A percentile compares a stretch with the other conserved stretches of the same genome.
Conservation (phyloP, 2,113 vertebrate species). For the Ctenomys sociabilis region DNA sequence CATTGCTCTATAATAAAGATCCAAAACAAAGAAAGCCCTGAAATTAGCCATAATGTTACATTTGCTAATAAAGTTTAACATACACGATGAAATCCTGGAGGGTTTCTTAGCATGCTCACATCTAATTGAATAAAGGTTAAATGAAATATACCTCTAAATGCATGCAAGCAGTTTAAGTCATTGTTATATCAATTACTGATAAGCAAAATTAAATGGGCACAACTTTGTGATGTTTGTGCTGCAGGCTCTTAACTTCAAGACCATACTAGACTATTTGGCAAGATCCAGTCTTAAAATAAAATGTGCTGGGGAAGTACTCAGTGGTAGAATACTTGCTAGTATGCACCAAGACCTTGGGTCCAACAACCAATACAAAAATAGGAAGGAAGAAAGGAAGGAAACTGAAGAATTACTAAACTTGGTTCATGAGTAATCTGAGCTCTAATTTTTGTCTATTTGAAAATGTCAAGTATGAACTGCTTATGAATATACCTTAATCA, state of each 20-base stretch:
- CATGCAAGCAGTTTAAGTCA: background rate
- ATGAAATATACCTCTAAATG: background rate
- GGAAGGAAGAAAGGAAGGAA: background rate
- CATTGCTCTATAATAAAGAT: conserved; percentile 86
- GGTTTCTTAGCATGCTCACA: background rate
- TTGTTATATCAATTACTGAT: background rate
- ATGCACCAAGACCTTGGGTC: background rate
- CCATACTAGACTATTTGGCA: background rate
- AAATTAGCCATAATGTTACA: background rate
- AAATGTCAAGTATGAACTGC: background rate
- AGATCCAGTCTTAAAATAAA: background rate
- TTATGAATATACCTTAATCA: background rate
- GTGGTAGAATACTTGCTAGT: background rate
- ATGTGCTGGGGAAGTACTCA: background rate
- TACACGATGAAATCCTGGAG: background rate
- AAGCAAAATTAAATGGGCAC: background rate
- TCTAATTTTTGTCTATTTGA: background rate
- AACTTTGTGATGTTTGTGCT: background rate
- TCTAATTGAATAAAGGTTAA: background rate
- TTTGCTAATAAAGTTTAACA: background rate
- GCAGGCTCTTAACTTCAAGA: too few species aligned
- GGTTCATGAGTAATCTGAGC: background rate
- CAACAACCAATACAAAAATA: background rate
- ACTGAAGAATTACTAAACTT: background rate
- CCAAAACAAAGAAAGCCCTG: background rate